Percentiles rank a stretch among this genome's conserved stretches.
These are phyloP conservation scores for Diarsia rubi DNA, from an alignment of 2,888 invertebrate genomes.

Conservation along the genomic window DNA sequence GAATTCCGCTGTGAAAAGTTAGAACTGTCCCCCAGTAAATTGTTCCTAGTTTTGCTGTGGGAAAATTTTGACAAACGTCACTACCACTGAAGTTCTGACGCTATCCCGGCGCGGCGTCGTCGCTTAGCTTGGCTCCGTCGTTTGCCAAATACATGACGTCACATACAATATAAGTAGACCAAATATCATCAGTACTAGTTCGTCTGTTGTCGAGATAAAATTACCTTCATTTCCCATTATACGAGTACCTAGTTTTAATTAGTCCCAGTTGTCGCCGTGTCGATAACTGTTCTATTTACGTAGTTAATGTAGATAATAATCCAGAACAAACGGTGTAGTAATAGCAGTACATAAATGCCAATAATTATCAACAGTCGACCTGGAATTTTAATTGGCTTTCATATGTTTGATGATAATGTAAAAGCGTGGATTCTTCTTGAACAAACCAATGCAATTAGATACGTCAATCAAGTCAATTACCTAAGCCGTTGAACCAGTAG, in stretches of 20 bases:
- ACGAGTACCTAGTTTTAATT: slow-evolving; percentile 50
- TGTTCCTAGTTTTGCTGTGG: slow-evolving; percentile 47
- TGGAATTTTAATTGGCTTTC: slow-evolving; percentile 50
- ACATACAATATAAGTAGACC: slow-evolving; percentile 52
- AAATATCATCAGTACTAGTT: slow-evolving; percentile 45
- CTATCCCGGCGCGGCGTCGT: slow-evolving; percentile 42
- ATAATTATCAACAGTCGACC: slow-evolving; percentile 44
- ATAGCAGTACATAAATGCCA: slow-evolving; percentile 32
- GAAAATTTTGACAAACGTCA: slow-evolving; percentile 61
- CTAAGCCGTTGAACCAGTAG: slow-evolving; percentile 14
- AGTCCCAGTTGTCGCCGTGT: slow-evolving; percentile 41
- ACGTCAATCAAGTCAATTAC: no score
- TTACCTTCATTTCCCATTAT: slow-evolving; percentile 43
- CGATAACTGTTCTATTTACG: slow-evolving; percentile 42
- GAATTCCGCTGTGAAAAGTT: slow-evolving; percentile 45
- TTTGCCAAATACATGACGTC: slow-evolving; percentile 61
- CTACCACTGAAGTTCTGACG: slow-evolving; percentile 57
- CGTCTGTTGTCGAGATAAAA: slow-evolving; percentile 46
- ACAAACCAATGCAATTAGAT: slow-evolving; percentile 54
- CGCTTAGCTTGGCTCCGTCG: slow-evolving; percentile 50
- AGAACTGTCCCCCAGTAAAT: slow-evolving; percentile 31
- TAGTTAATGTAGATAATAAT: slow-evolving; percentile 23
- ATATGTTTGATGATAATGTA: slow-evolving; percentile 38
- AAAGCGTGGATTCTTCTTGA: slow-evolving; percentile 37
- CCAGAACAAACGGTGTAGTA: slow-evolving; percentile 34